Percentiles rank a stretch among this genome's conserved stretches.
phyloP scores from a whole-genome alignment of 2,797 vertebrate species.

The Crenuchus spilurus region DNA sequence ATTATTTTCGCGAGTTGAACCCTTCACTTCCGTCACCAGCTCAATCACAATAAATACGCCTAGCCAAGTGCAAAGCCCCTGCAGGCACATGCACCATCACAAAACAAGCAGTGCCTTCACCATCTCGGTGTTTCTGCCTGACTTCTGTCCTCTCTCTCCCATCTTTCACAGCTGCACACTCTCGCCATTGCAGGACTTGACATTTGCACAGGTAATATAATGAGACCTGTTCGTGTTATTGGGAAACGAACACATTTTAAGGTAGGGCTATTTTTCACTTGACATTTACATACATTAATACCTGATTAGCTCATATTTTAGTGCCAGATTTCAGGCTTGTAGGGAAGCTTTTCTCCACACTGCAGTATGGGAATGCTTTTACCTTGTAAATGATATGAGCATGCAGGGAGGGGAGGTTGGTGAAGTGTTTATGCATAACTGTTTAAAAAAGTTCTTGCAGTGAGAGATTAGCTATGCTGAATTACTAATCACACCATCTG shows the following conservation, averaged over 20 bases:
- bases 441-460: slow-evolving; percentile 48
- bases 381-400: slow-evolving; percentile 39
- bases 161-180: slow-evolving; percentile 53
- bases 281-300: slow-evolving; percentile 66
- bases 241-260: slow-evolving; percentile 59
- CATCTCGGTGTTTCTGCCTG: slow-evolving; percentile 49
- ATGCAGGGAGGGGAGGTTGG: slow-evolving; percentile 7
- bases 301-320: slow-evolving; percentile 57
- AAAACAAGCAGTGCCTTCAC: slow-evolving; percentile 40
- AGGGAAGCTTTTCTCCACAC: slow-evolving; percentile 50
- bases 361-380: slow-evolving; percentile 32
- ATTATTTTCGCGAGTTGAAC: slow-evolving; percentile 22
- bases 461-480: slow-evolving; percentile 65
- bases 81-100: slow-evolving; percentile 22
- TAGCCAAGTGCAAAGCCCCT: slow-evolving; percentile 38
- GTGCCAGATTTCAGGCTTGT: slow-evolving; percentile 53
- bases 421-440: slow-evolving; percentile 42
- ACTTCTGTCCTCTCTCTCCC: slow-evolving; percentile 52
- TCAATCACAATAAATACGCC: slow-evolving; percentile 24
- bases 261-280: slow-evolving; percentile 65
- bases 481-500: slow-evolving; percentile 69
- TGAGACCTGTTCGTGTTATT: slow-evolving; percentile 72
- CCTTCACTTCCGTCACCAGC: slow-evolving; percentile 32
- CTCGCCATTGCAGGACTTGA: slow-evolving; percentile 65
- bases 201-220: slow-evolving; percentile 73